Percentiles rank a stretch among this genome's conserved stretches.
These are phyloP conservation scores for Meteorus colon DNA, from an alignment of 2,888 invertebrate genomes.

Conservation along the genomic window DNA sequence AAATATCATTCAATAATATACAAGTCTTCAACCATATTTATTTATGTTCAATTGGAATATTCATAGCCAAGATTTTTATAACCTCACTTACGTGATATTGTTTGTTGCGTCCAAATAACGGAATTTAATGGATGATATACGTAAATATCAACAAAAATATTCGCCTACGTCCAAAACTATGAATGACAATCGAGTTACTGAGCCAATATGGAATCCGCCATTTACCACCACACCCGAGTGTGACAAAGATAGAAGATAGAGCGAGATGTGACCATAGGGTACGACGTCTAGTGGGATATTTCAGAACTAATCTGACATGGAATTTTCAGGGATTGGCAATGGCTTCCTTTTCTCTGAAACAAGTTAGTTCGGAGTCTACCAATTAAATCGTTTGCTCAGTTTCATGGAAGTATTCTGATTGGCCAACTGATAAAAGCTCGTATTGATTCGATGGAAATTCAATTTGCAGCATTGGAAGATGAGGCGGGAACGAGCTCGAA, in stretches of 20 bases:
- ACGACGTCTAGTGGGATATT: slow-evolving; percentile 47
- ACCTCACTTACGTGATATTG: background rate
- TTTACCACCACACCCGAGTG: slow-evolving; percentile 46
- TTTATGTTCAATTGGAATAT: background rate
- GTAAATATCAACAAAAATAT: background rate
- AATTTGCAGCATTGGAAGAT: no score
- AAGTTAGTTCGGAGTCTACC: background rate
- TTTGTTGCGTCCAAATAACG: no score
- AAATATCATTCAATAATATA: background rate
- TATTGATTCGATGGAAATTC: no score
- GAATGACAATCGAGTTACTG: slow-evolving; percentile 51
- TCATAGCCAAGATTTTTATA: background rate
- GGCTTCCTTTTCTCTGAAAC: background rate
- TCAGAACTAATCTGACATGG: background rate
- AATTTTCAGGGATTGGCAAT: background rate
- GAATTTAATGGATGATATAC: background rate
- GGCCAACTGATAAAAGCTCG: no score
- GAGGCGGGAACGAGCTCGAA: no score
- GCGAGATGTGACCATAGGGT: background rate
- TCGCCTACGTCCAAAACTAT: slow-evolving; percentile 41
- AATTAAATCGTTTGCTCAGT: no score
- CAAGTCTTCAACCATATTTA: background rate
- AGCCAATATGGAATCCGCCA: slow-evolving; percentile 26
- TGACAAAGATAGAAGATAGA: background rate
- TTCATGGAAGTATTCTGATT: no score